Percentiles rank a stretch among this genome's conserved stretches.
These are phyloP conservation scores for Chondrosia reniformis DNA, from an alignment of 37 sponge, comb jelly and placozoan genomes.

Conservation along the genomic window DNA sequence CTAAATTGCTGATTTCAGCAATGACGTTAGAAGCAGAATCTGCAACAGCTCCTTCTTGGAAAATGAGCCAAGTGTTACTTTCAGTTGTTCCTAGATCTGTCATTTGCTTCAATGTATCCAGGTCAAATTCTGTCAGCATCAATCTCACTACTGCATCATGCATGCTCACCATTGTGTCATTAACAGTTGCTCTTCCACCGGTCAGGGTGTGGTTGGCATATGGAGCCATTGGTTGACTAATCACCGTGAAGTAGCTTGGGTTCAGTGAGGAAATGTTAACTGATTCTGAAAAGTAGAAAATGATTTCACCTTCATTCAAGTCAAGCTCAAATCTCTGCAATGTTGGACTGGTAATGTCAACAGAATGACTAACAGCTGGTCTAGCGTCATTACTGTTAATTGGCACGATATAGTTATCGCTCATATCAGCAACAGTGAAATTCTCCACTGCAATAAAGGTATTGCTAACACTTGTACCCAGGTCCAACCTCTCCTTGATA, in stretches of 20 bases:
- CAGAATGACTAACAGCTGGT: background rate
- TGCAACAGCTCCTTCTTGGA: constrained; percentile 47
- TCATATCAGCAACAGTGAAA: constrained; percentile 22
- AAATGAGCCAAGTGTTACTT: constrained; percentile 51
- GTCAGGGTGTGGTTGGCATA: constrained; percentile 55
- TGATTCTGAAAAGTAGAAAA: constrained; percentile 12
- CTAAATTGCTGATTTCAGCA: background rate
- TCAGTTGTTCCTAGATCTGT: constrained; percentile 42
- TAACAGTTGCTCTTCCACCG: constrained; percentile 51
- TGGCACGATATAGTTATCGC: background rate
- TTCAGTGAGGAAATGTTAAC: background rate
- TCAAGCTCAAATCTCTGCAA: constrained; percentile 14
- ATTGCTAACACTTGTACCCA: constrained; percentile 34
- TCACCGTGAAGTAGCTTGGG: constrained; percentile 22
- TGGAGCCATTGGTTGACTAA: constrained; percentile 12
- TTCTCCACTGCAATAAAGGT: constrained; percentile 38
- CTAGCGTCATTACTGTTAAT: background rate
- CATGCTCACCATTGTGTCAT: constrained; percentile 48
- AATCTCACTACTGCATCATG: constrained; percentile 67
- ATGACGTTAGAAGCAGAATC: constrained; percentile 62
- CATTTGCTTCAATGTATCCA: constrained; percentile 58
- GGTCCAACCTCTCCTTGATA: constrained; percentile 23
- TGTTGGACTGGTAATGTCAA: background rate
- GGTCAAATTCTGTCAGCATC: constrained; percentile 40
- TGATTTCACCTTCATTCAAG: constrained; percentile 1